Evolutionary conservation across 2,113 vertebrate genomes (phyloP), one percentile per base, ranked within the genome.

Genomic region (Probosciger aterrimus): DNA sequence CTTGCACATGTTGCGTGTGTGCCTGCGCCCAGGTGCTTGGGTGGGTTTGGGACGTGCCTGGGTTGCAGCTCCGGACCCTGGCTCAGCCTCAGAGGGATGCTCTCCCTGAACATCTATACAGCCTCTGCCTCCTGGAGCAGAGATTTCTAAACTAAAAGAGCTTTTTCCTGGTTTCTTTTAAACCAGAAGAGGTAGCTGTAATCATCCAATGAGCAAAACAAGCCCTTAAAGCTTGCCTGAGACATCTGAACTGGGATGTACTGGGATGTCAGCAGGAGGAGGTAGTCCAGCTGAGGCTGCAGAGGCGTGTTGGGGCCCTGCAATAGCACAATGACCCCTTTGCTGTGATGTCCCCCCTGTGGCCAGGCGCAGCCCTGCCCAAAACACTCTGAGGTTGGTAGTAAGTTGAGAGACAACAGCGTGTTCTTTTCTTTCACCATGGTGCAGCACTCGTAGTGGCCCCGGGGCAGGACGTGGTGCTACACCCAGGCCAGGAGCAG

Each of bases 1-100:
- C 33, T 35, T 7, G 8, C 44, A 8, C 24, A 20, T 2, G 0
- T 25, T 7, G 18, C 44, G 28, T 1, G 2, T 16, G 18, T 0
- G 44, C 44, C 37, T 11, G 39, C 0, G 4, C 13, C 22, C 1
- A 6, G 30, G 31, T 37, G 28, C 50, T 46, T 0, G 1, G 55
- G 3, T 7, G 23, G 31, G 30, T 18, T 20, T 57, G 91, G 71
- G 46, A 23, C 0, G 2, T 0, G 5, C 33, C 55, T 23, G n/a
- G 75, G 14, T 49, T 82, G 64, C 0, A 2, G 11, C 31, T 18
- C 16, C 7, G 1, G 18, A 7, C 5, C 28, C 35, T 3, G 2
- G 43, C 86, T 82, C 43, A 28, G n/a, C 31, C 41, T 14, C 0
- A 1, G 62, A 24, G 35, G 52, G 52, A 11, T 50, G 44, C 18